A percentile compares a stretch with the other conserved stretches of the same genome.
phyloP scores from a whole-genome alignment of 2,797 vertebrate genomes.

The Alauda arvensis region DNA sequence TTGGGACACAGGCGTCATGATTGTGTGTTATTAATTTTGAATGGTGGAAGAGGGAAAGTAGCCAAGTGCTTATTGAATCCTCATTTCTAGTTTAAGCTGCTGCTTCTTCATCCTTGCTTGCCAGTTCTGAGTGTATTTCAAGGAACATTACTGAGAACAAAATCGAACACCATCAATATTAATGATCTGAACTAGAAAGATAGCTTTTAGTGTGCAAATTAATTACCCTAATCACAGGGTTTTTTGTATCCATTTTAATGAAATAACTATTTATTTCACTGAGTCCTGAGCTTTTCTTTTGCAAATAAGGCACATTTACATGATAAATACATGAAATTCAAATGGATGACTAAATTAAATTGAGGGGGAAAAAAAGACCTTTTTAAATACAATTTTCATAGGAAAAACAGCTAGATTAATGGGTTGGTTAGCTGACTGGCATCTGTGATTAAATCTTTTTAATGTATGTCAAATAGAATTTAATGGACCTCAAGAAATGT shows the following conservation, averaged over 20 bases:
- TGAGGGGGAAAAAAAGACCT: slow-evolving; percentile 55
- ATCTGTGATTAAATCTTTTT: slow-evolving; percentile 80
- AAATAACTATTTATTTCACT: slow-evolving; percentile 83
- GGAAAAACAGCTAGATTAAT: slow-evolving; percentile 79
- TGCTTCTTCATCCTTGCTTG: slow-evolving; percentile 58
- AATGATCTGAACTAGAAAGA: slow-evolving; percentile 80
- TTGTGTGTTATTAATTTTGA: slow-evolving; percentile 30
- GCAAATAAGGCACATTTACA: slow-evolving; percentile 81
- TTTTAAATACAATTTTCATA: slow-evolving; percentile 78
- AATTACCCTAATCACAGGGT: slow-evolving; percentile 81
- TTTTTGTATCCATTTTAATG: slow-evolving; percentile 81
- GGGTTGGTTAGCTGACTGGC: slow-evolving; percentile 77
- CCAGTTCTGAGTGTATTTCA: slow-evolving; percentile 70
- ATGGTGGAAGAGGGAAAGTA: slow-evolving; percentile 4
- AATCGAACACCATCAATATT: slow-evolving; percentile 80
- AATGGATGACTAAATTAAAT: slow-evolving; percentile 81
- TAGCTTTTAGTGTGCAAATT: slow-evolving; percentile 81
- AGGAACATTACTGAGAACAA: slow-evolving; percentile 75
- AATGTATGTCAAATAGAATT: slow-evolving; percentile 78
- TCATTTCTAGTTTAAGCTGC: slow-evolving; percentile 15
- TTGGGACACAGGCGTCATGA: background rate
- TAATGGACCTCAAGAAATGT: slow-evolving; percentile 75
- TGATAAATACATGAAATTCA: slow-evolving; percentile 79
- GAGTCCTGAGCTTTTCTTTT: slow-evolving; percentile 77
- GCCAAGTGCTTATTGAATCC: slow-evolving; percentile 39